Base-by-base conservation (phyloP, 2,113 vertebrate species). In the Trematocara macrostoma region DNA sequence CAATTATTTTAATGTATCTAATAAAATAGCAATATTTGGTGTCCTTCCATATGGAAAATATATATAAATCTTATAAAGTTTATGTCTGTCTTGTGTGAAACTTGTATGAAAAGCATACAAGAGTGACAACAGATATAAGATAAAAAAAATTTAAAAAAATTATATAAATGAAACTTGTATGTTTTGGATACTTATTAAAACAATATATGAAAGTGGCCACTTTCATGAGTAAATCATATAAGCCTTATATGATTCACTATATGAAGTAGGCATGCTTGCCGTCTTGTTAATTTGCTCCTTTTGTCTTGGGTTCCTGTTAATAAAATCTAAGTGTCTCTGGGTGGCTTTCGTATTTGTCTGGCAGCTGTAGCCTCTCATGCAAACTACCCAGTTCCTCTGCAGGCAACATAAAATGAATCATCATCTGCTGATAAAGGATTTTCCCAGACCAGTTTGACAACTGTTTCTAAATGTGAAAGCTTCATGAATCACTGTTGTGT, bases 391-490 rank as follows among this genome's bases (percentile, higher is more conserved):
- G 89, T 89, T 83, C 83, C 80, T 89, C 84, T 51, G 74, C 31
- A 56, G 74, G 67, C 47, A 42, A 52, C 78, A 82, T 59, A 51
- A 85, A 90, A 86, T 89, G 76, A 89, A 84, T 87, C 78, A 89
- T 71, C 78, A 84, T 51, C 55, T 10, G 64, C 26, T 76, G 88
- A 92, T 38, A 61, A 82, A 93, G 57, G 40, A 80, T 67, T 89
- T 93, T 94, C 71, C 87, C 85, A 92, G 71, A 76, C 51, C 61
- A 15, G 56, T 78, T 55, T 87, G 90, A 89, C 91, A 88, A 85
- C 85, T 89, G 83, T 64, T 85, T 89, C 79, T 57, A 57, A 83
- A 85, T 29, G 47, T 83, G 71, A 87, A 89, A 79, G 55, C 88
- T 78, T 79, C 84, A 91, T 90, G 53, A 88, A 87, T 90, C 81